A percentile compares a stretch with the other conserved stretches of the same genome.
Evolutionary conservation across 2,888 invertebrate species (phyloP).

Genomic region (Magallana nippona): DNA sequence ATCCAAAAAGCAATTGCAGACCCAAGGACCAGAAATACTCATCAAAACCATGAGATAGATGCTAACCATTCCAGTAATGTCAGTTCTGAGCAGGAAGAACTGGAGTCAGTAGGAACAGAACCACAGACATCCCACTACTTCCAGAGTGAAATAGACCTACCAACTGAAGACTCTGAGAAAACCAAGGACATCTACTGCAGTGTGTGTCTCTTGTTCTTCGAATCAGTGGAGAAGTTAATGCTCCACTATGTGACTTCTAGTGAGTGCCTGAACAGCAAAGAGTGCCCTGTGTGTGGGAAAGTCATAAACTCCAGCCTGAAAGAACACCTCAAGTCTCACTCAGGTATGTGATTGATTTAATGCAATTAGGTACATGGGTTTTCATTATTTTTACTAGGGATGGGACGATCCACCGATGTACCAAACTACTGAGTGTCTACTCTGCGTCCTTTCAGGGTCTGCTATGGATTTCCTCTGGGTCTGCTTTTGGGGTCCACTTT

Average conservation of each 20-base stretch:
- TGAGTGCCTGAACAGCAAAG: not conserved
- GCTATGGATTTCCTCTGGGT: too few relatives aligned
- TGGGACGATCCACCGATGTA: too few relatives aligned
- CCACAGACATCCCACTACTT: not conserved
- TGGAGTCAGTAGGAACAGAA: not conserved
- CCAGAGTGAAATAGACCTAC: not conserved
- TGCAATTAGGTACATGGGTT: too few relatives aligned
- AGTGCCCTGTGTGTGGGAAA: slow-evolving; percentile 37
- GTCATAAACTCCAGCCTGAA: slow-evolving; percentile 16
- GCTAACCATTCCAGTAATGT: not conserved
- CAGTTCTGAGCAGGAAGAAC: not conserved
- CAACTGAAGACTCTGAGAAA: not conserved
- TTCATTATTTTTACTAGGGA: too few relatives aligned
- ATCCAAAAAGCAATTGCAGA: too few relatives aligned
- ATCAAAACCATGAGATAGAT: not conserved
- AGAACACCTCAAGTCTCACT: slow-evolving; percentile 37
- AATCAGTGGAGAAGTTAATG: not conserved
- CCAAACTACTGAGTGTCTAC: too few relatives aligned
- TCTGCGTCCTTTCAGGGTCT: too few relatives aligned
- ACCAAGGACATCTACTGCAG: not conserved
- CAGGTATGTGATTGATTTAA: not conserved
- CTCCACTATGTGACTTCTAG: not conserved
- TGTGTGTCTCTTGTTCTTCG: not conserved
- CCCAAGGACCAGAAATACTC: too few relatives aligned
- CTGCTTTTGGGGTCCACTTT: too few relatives aligned